Evolutionary conservation across 2,888 invertebrate genomes (phyloP).

Genomic region (Anarsia innoxiella): DNA sequence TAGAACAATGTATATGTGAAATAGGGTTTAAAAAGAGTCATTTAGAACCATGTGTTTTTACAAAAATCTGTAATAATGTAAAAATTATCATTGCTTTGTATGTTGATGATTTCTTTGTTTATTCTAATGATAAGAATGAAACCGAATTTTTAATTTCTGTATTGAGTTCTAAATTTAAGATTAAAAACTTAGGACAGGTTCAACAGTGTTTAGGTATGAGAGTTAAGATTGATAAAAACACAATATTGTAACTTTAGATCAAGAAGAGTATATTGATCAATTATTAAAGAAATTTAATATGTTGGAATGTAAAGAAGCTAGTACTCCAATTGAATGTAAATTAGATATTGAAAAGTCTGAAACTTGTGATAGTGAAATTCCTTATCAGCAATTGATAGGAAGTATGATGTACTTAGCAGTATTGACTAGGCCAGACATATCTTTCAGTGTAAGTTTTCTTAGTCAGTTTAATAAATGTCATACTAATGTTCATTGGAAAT

Average conservation of each 20-base stretch:
- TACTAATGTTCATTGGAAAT: constrained; percentile 18
- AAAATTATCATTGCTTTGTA: neutral
- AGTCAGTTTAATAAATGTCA: constrained; percentile 21
- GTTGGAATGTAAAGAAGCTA: constrained; percentile 1
- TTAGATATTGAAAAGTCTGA: constrained; percentile 1
- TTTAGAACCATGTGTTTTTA: neutral
- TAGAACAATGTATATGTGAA: neutral
- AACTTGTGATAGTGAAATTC: neutral
- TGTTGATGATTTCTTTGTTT: too few species aligned
- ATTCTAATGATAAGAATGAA: constrained; percentile 1
- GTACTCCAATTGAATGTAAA: constrained; percentile 6
- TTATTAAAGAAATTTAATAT: constrained; percentile 2
- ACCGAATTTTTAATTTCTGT: neutral
- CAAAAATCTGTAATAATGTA: neutral
- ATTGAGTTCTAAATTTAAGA: neutral
- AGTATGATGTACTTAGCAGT: constrained; percentile 21
- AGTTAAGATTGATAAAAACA: neutral
- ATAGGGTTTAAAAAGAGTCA: neutral
- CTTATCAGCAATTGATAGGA: constrained; percentile 10
- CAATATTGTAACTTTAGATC: neutral
- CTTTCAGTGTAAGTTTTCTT: constrained; percentile 17
- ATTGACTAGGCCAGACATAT: constrained; percentile 21
- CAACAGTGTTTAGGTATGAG: constrained; percentile 15
- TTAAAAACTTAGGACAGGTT: constrained; percentile 1
- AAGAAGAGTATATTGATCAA: constrained; percentile 6